A percentile compares a stretch with the other conserved stretches of the same genome.
These are phyloP conservation scores for Mellilla xanthometata DNA, from an alignment of 2,888 invertebrate species.

Conservation along the genomic window DNA sequence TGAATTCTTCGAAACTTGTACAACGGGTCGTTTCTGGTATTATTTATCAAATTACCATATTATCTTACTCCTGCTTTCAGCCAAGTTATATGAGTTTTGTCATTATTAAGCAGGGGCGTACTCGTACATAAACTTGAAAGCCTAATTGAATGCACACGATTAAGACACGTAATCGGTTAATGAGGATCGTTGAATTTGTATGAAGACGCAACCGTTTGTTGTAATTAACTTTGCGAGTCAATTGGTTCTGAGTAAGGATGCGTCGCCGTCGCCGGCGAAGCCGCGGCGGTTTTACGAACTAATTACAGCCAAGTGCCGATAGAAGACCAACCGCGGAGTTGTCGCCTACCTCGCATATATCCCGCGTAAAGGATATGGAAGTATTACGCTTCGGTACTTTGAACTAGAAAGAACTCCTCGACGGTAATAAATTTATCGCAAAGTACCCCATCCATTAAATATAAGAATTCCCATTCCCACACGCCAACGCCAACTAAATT, in stretches of 20 bases:
- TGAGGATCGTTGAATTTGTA: conserved; percentile 30
- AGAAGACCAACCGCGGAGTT: conserved; percentile 7
- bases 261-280: conserved; percentile 23
- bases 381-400: no score
- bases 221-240: conserved; percentile 30
- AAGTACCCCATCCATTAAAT: no score
- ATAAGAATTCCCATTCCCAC: no score
- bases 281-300: conserved; percentile 26
- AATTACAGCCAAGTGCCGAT: conserved; percentile 20
- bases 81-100: conserved; percentile 6
- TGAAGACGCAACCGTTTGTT: conserved; percentile 30
- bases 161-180: conserved; percentile 23
- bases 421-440: no score
- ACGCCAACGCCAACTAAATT: no score
- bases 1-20: neutral
- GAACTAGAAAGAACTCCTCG: no score
- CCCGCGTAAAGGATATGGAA: no score
- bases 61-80: conserved; percentile 1
- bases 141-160: conserved; percentile 21
- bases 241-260: conserved; percentile 27
- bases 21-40: neutral
- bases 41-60: conserved; percentile 9
- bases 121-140: conserved; percentile 10
- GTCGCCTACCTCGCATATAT: no score
- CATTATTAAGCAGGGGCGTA: conserved; percentile 13